Percentiles rank a stretch among this genome's conserved stretches.
These are phyloP conservation scores for Muscicapa adusta DNA, from an alignment of 2,113 vertebrate species.

Conservation along the genomic window DNA sequence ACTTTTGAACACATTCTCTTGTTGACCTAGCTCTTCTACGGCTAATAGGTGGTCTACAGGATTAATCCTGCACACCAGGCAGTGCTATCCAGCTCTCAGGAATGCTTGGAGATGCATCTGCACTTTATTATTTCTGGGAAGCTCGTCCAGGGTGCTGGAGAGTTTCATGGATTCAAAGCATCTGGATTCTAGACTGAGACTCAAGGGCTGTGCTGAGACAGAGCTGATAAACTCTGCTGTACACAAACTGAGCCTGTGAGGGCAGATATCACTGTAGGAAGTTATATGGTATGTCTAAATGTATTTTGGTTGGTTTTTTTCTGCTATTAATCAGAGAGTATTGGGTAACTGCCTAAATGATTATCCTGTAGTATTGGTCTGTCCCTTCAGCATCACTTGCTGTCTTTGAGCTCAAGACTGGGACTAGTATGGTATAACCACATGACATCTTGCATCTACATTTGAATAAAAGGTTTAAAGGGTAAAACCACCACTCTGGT, in stretches of 20 bases:
- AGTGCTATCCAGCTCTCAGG: not conserved
- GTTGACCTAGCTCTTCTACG: not conserved
- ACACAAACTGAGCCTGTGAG: not conserved
- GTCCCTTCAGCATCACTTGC: rapidly evolving
- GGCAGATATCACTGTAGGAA: not conserved
- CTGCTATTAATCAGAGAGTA: not conserved
- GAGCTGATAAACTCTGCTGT: not conserved
- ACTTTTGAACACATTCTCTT: not conserved
- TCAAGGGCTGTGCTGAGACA: not conserved
- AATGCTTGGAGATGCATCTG: not conserved
- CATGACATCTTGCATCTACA: not conserved
- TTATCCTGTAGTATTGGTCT: not conserved
- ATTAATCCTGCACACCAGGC: not conserved
- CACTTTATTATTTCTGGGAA: not conserved
- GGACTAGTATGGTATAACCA: not conserved
- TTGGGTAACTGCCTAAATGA: not conserved
- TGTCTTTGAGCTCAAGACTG: not conserved
- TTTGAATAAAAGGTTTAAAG: not conserved
- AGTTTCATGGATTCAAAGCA: not conserved
- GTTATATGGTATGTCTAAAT: not conserved
- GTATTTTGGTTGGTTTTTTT: not conserved
- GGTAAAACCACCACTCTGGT: not conserved
- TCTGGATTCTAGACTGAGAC: not conserved
- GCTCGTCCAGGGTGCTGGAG: not conserved
- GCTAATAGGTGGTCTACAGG: not conserved